Conservation (phyloP, 2,113 vertebrate species). For the Neodontobutis hainanensis region DNA sequence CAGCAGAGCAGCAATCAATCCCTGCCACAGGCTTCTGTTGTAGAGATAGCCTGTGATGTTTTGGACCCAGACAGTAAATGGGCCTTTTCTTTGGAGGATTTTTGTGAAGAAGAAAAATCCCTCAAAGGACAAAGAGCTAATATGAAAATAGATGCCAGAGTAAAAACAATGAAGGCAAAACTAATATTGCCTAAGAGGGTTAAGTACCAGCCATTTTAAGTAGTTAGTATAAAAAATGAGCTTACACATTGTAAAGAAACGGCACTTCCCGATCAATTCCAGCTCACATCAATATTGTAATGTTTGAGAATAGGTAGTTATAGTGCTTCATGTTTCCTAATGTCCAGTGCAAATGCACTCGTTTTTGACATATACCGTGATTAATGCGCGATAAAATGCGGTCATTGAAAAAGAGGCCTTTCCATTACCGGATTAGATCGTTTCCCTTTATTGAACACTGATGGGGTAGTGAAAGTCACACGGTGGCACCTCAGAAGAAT, state of each 20-base stretch:
- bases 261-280: constrained; percentile 6
- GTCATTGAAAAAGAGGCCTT: constrained; percentile 36
- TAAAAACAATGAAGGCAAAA: background rate
- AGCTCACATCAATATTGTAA: constrained; percentile 1
- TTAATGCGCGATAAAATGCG: constrained; percentile 29
- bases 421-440: constrained; percentile 49
- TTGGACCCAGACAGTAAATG: constrained; percentile 6
- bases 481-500: constrained; percentile 34
- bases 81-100: background rate
- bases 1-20: constrained; percentile 64
- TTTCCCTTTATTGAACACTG: constrained; percentile 42
- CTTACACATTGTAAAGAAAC: background rate
- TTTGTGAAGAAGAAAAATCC: background rate
- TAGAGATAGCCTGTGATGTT: constrained; percentile 25
- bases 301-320: constrained; percentile 6
- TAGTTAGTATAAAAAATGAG: constrained; percentile 1
- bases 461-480: constrained; percentile 30
- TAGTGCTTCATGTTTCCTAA: constrained; percentile 7
- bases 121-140: background rate
- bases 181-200: constrained; percentile 8
- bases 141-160: background rate
- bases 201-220: constrained; percentile 2
- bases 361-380: constrained; percentile 24
- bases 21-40: constrained; percentile 52
- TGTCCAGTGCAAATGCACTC: constrained; percentile 3